Percentiles rank a stretch among this genome's conserved stretches.
Conservation (phyloP, 2,113 vertebrate species). For the Indicator maculatus region DNA sequence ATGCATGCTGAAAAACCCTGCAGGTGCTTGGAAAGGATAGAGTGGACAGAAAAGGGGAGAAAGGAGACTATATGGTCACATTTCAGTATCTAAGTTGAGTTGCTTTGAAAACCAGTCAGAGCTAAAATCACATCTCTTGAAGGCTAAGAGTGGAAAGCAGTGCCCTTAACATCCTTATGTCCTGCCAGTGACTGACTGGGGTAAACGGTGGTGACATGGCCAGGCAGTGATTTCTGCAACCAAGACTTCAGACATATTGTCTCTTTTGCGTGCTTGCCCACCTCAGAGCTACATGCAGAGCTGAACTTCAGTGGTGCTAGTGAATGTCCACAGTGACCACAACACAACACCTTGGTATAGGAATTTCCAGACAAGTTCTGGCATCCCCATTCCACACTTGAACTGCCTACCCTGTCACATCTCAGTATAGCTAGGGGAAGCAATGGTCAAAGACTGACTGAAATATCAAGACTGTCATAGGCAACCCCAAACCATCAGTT, state of each 20-base stretch:
- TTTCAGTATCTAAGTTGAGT: not conserved
- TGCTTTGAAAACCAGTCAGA: not conserved
- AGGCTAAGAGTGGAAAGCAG: not conserved
- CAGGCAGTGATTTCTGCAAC: not conserved
- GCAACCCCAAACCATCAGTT: not conserved
- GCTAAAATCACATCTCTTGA: not conserved
- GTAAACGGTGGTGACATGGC: not conserved
- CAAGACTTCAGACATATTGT: rapidly evolving
- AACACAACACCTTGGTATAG: rapidly evolving
- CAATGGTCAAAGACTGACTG: not conserved
- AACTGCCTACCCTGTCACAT: not conserved
- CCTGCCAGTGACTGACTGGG: not conserved
- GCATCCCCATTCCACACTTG: rapidly evolving
- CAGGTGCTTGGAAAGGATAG: not conserved
- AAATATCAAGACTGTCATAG: not conserved
- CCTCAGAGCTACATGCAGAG: not conserved
- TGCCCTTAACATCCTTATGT: rapidly evolving
- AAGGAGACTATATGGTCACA: not conserved
- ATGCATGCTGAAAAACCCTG: not conserved
- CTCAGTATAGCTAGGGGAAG: not conserved
- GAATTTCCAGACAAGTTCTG: not conserved
- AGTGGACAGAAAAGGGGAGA: not conserved
- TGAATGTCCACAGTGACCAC: rapidly evolving
- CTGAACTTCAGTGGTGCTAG: not conserved
- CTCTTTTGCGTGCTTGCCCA: rapidly evolving